phyloP scores from a whole-genome alignment of 2,113 vertebrate species.

The Petrocephalus zakoni region DNA sequence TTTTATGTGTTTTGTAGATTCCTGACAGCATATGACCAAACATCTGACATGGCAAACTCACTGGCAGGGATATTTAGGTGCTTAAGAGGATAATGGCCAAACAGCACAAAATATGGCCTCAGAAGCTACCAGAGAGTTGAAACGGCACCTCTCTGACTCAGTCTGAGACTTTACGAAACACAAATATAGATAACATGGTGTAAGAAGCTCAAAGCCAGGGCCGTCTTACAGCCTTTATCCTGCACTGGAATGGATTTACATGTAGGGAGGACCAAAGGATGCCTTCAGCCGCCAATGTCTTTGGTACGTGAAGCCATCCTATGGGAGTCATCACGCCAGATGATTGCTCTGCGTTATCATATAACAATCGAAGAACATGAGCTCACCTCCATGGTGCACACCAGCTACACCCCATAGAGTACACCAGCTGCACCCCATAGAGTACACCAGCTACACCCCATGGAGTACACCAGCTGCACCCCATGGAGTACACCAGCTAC shows the following conservation, averaged over 20 bases:
- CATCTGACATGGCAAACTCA: neutral
- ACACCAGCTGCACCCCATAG: no score
- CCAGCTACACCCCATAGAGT: no score
- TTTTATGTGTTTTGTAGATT: neutral
- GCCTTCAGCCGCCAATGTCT: neutral
- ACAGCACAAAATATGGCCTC: neutral
- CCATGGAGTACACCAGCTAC: no score
- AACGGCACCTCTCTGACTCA: neutral
- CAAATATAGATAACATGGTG: neutral
- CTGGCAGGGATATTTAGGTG: neutral
- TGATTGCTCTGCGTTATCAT: neutral
- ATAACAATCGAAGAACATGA: neutral
- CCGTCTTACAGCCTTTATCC: neutral
- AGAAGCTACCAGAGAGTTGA: neutral
- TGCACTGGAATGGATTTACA: neutral
- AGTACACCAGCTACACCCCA: no score
- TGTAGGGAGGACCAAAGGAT: neutral
- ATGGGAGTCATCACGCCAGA: neutral
- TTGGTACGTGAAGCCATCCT: no score
- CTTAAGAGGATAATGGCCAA: neutral
- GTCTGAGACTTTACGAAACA: neutral
- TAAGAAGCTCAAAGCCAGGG: neutral
- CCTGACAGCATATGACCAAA: neutral
- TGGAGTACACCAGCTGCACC: no score
- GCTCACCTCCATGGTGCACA: no score